phyloP scores from a whole-genome alignment of 2,113 vertebrate genomes.

The Brachyistius frenatus region DNA sequence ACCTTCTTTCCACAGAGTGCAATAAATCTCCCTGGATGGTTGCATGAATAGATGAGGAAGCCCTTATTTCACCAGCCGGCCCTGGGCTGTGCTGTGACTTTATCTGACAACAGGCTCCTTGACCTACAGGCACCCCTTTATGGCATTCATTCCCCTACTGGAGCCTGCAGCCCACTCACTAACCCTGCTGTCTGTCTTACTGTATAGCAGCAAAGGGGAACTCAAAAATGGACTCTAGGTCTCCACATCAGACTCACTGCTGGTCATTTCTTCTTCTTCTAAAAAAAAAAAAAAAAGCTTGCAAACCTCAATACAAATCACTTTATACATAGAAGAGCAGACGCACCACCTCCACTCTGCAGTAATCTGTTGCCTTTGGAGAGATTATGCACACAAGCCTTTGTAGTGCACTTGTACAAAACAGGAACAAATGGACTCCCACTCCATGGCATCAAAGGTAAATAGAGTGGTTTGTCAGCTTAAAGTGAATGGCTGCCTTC shows the following conservation, averaged over 20 bases:
- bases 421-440: constrained; percentile 69
- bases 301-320: constrained; percentile 47
- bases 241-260: constrained; percentile 14
- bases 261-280: constrained; percentile 28
- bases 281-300: constrained; percentile 28
- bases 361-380: constrained; percentile 64
- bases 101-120: constrained; percentile 74
- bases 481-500: constrained; percentile 57
- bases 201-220: constrained; percentile 34
- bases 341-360: constrained; percentile 45
- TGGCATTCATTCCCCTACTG: constrained; percentile 58
- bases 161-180: constrained; percentile 53
- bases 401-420: constrained; percentile 64
- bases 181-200: constrained; percentile 34
- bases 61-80: constrained; percentile 52
- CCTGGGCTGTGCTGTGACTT: constrained; percentile 67
- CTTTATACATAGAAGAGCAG: constrained; percentile 35
- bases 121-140: constrained; percentile 71
- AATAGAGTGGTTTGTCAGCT: constrained; percentile 68
- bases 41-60: constrained; percentile 47
- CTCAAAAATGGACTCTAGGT: constrained; percentile 28
- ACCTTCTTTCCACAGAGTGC: constrained; percentile 8
- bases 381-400: constrained; percentile 60
- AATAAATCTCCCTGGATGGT: constrained; percentile 66
- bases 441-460: constrained; percentile 70